Base-by-base conservation (phyloP, 2,113 vertebrate species). In the Pachycephala philippinensis region DNA sequence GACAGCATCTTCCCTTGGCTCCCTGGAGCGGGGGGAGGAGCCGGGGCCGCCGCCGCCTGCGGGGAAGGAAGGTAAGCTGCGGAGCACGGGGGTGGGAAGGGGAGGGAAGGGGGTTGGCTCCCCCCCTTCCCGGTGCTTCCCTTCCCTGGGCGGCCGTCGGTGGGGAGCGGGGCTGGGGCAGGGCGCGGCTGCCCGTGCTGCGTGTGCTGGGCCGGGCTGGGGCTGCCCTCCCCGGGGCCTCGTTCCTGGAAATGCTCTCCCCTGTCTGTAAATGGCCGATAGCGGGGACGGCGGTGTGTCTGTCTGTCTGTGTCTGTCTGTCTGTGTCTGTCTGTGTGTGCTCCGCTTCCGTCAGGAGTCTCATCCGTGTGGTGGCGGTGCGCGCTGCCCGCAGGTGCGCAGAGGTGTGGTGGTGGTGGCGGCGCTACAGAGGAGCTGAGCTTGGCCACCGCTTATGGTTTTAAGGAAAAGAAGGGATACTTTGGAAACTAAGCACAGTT, bases 391-490 rank as follows among this genome's bases (percentile, higher is more conserved):
- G 4, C n/a, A 21, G 24, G 83, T 2, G 44, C 8, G 60, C 42
- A 3, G 44, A 5, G 61, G 21, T 3, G 57, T 0, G 92, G 4
- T 22, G 84, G 26, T 39, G 8, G 3, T 2, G 11, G 28, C 4
- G 2, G 53, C 18, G 0, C 6, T 0, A 1, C 11, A 1, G 49
- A 1, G 45, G 16, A 5, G 47, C 39, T 15, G 28, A 5, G 83
- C 59, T 31, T 1, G 16, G 5, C 18, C 15, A 6, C 37, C 17
- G 1, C 8, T 11, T 17, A 1, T 0, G 5, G 11, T 3, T 42
- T 54, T 23, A 49, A n/a, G 10, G 59, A 27, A 27, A 39, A 35
- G 33, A 31, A 44, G 10, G 40, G 49, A 4, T 20, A 2, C 23
- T 42, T 42, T 22, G 45, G 40, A 61, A 84, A 42, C 4, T 49